These are phyloP conservation scores for Athalia circularis DNA, from an alignment of 2,888 invertebrate genomes.

Conservation along the genomic window DNA sequence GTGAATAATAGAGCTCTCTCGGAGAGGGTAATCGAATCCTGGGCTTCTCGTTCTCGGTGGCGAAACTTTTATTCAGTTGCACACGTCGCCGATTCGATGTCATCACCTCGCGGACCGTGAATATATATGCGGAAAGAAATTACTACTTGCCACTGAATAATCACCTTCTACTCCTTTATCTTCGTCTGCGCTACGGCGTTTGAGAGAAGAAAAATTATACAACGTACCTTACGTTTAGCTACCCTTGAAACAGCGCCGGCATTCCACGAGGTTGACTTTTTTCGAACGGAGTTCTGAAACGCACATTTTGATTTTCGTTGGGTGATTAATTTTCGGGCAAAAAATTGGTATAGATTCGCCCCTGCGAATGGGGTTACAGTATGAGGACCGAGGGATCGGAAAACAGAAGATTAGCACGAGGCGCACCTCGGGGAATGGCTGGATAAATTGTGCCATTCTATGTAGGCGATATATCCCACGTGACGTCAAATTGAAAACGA, in stretches of 20 bases:
- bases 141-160: constrained; percentile 15
- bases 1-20: constrained; percentile 45
- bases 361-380: not conserved
- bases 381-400: constrained; percentile 19
- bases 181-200: not conserved
- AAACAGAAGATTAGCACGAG: constrained; percentile 32
- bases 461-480: constrained; percentile 32
- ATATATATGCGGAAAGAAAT: constrained; percentile 2
- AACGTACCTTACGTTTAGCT: not conserved
- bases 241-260: no score
- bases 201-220: no score
- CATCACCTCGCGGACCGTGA: not conserved
- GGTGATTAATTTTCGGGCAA: not conserved
- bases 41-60: constrained; percentile 20
- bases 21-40: constrained; percentile 45
- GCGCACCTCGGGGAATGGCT: not conserved
- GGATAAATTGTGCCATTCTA: constrained; percentile 35
- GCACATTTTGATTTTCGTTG: not conserved
- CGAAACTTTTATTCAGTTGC: constrained; percentile 35
- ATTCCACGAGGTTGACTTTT: no score
- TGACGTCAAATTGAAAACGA: constrained; percentile 42
- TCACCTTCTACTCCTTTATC: not conserved
- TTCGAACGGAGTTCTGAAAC: not conserved
- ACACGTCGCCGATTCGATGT: constrained; percentile 28
- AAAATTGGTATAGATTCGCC: not conserved